These are phyloP conservation scores for Tetragnatha versicolor DNA, from an alignment of 1,140 invertebrate species.

Conservation along the genomic window DNA sequence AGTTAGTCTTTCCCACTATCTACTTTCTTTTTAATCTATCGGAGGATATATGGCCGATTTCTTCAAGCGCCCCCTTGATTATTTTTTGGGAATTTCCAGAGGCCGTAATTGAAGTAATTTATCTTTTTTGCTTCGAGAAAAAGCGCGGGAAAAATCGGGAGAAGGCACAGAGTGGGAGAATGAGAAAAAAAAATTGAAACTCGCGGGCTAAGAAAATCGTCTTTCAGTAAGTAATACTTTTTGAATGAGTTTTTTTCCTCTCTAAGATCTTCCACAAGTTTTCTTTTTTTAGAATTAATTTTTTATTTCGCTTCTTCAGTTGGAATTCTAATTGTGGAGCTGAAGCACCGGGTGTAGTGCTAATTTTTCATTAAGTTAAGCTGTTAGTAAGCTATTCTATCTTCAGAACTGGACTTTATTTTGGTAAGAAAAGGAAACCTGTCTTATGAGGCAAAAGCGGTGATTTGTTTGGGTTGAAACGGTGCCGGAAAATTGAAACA, in stretches of 20 bases:
- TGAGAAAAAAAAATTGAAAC: constrained; percentile 10
- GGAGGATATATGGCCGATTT: constrained; percentile 8
- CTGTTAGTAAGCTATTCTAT: background rate
- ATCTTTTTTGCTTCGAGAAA: constrained; percentile 34
- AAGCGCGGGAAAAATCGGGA: constrained; percentile 12
- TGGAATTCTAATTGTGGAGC: background rate
- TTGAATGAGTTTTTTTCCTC: background rate
- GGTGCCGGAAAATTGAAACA: too few relatives aligned
- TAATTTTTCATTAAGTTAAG: constrained; percentile 17
- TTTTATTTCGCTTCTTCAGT: background rate
- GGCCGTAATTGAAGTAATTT: constrained; percentile 50
- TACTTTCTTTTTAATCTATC: constrained; percentile 32
- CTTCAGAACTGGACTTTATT: too few relatives aligned
- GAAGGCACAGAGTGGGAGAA: background rate
- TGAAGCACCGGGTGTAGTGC: background rate
- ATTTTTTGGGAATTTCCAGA: constrained; percentile 44
- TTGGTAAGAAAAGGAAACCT: too few relatives aligned
- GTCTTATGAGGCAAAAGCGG: too few relatives aligned
- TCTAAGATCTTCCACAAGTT: background rate
- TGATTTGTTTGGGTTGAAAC: too few relatives aligned
- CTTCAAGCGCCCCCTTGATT: constrained; percentile 18
- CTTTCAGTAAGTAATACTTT: constrained; percentile 42
- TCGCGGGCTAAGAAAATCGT: constrained; percentile 18
- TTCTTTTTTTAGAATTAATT: constrained; percentile 4
- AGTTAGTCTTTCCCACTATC: background rate